Percentiles rank a stretch among this genome's conserved stretches.
Conservation (phyloP, 2,797 vertebrate species). For the Scarus forsteni region DNA sequence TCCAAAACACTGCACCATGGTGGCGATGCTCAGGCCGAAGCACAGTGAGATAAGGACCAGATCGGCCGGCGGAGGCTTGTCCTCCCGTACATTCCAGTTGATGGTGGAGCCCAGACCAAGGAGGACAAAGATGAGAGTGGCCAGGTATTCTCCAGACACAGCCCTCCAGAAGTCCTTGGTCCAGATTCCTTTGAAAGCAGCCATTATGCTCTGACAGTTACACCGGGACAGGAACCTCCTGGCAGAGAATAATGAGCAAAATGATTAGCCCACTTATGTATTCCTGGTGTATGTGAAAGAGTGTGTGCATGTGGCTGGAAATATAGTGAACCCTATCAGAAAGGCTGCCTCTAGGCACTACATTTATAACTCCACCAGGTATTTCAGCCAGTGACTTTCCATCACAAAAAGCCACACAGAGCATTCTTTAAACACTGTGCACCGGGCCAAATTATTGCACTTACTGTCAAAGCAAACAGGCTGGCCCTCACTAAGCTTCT, state of each 20-base stretch:
- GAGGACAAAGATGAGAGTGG: conserved; percentile 93
- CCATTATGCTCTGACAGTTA: conserved; percentile 88
- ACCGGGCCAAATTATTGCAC: conserved; percentile 45
- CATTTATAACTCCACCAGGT: conserved; percentile 65
- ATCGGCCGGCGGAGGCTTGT: conserved; percentile 88
- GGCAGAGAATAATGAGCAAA: conserved; percentile 73
- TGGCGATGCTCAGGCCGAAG: conserved; percentile 96
- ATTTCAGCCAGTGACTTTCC: conserved; percentile 70
- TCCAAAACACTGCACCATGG: conserved; percentile 95
- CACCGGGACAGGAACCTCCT: conserved; percentile 90
- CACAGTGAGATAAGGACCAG: conserved; percentile 95
- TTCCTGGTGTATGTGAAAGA: conserved; percentile 48
- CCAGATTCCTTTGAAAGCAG: conserved; percentile 95
- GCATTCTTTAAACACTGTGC: conserved; percentile 63
- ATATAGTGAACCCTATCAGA: conserved; percentile 68
- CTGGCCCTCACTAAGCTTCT: conserved; percentile 12
- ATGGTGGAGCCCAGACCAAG: conserved; percentile 94
- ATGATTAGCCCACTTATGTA: conserved; percentile 75
- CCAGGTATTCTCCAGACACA: conserved; percentile 92
- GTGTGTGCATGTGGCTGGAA: conserved; percentile 58
- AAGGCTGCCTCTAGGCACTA: conserved; percentile 59
- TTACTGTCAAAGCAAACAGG: conserved; percentile 23
- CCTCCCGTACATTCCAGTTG: conserved; percentile 87
- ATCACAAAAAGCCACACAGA: conserved; percentile 59
- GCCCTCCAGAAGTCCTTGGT: conserved; percentile 97